Evolutionary conservation across 2,113 vertebrate genomes (phyloP), one percentile per base, ranked within the genome.

Genomic region (Bungarus multicinctus): DNA sequence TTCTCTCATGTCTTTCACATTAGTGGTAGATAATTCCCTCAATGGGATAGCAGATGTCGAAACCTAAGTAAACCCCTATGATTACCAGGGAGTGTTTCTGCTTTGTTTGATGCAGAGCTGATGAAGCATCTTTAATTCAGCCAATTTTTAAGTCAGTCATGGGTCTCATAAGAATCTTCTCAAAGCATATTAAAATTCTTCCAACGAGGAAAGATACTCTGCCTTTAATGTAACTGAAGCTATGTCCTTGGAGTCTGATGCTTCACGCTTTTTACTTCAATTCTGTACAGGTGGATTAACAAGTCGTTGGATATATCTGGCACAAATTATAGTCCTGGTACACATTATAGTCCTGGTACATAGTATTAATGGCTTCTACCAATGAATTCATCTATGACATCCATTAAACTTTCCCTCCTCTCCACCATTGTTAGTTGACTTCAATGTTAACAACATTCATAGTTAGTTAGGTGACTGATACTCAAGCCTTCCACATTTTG

Each of bases 401-500:
- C 16, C 8, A 54, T 54, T 54, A 53, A 88, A 54, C 30, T 16
- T 39, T 81, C 69, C 34, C 39, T 39, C 5, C n/a, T 81, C 6
- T 39, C 34, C 69, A 81, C 34, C 34, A 81, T 43, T 43, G 1
- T 81, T 39, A 81, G 34, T 39, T 81, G 34, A 81, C 34, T 81
- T 81, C 30, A 69, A 2, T 34, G 30, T 69, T 69, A 69, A 69
- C 64, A n/a, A 69, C 16, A 12, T 69, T 69, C 64, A 16, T 69
- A 5, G 12, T 69, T 60, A 60, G 27, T 60, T 69, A 69, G 74
- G 0, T 81, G 74, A 81, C 18, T 39, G 34, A 64, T 88, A 92
- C 92, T 96, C 27, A 14, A 91, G 92, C 93, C 94, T 93, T 81
- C 52, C 53, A 93, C 93, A 88, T 55, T 94, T 92, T 92, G 22